These are phyloP conservation scores for Polymixis lichenea DNA, from an alignment of 2,888 invertebrate species.

Conservation along the genomic window DNA sequence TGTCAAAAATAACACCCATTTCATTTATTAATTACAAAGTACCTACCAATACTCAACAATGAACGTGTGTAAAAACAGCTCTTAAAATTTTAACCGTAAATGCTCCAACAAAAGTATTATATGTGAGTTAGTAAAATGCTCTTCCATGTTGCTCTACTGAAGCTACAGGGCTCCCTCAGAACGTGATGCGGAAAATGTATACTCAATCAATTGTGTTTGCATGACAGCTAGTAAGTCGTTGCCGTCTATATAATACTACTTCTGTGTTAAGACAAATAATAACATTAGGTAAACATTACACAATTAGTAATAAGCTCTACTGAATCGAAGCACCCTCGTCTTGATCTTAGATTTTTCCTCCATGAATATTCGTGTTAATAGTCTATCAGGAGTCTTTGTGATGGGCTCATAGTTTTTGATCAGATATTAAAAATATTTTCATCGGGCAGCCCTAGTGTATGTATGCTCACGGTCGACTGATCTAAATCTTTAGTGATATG, in stretches of 20 bases:
- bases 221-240: background rate
- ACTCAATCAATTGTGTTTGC: no score
- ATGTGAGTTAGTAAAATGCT: no score
- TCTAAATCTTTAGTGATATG: slow-evolving; percentile 66
- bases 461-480: slow-evolving; percentile 60
- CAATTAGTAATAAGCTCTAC: background rate
- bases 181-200: background rate
- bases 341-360: background rate
- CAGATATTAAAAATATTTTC: background rate
- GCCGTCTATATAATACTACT: background rate
- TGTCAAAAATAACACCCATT: no score
- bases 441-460: slow-evolving; percentile 22
- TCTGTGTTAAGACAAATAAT: background rate
- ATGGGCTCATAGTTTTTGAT: background rate
- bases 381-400: background rate
- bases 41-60: background rate
- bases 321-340: background rate
- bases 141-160: no score
- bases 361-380: background rate
- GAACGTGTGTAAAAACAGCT: no score
- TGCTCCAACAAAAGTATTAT: background rate
- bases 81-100: background rate
- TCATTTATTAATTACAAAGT: no score
- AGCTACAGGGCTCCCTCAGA: background rate
- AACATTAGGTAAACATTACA: background rate